Evolutionary conservation across 2,797 vertebrate genomes (phyloP), one percentile per base, ranked within the genome.

Genomic region (Pempheris klunzingeri): DNA sequence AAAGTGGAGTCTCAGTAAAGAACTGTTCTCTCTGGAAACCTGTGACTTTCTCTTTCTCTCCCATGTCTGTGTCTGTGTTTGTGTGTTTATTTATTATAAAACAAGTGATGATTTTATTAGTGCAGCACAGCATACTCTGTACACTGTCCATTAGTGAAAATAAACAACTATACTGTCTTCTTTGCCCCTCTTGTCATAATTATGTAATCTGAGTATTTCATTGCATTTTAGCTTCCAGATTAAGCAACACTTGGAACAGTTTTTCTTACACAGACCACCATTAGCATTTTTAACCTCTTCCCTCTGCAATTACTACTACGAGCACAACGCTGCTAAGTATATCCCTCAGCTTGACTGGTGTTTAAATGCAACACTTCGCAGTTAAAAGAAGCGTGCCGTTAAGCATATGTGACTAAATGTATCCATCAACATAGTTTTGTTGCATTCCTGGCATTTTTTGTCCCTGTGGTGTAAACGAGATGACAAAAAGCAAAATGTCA

Each of bases 11-110:
- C 26, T 62, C 38, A 72, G 65, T 24, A 50, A 78, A 81, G 38
- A 17, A 34, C 52, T 53, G 78, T 70, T 74, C 53, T 63, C 5
- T 59, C 38, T 67, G n/a, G 52, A 72, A 60, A 78, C 30, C 70
- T 85, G 36, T 84, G 65, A 59, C 58, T 74, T 55, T 83, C 59
- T 81, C 64, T 68, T 64, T 74, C 65, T 74, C 49, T 82, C 71
- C 50, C 62, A 26, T 80, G 64, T 83, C 63, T 68, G 28, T 68
- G 54, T 77, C 61, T 87, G 53, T 85, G 60, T 88, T 78, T 90
- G 78, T 88, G 65, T 91, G 83, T 92, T 92, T 93, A 93, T 94
- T 93, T 94, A 93, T 93, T 93, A 84, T 82, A 67, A 92, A 92
- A 55, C 68, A 78, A 84, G 61, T 69, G 72, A 81, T 83, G 71